Evolutionary conservation across 2,888 invertebrate species (phyloP).

Genomic region (Drosophila picticornis): DNA sequence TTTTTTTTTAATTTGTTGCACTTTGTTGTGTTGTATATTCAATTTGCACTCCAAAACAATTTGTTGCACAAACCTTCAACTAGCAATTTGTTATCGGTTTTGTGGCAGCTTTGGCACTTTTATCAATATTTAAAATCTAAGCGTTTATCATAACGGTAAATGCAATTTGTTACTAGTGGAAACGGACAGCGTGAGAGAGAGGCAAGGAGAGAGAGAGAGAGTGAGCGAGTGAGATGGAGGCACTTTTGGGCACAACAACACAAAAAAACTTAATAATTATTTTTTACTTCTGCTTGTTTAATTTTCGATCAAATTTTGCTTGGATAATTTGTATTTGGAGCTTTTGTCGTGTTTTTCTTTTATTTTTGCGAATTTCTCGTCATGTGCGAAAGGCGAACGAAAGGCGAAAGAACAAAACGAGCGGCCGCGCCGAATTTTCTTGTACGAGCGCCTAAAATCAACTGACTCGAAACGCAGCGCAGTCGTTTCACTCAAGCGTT

Average conservation of each 20-base stretch:
- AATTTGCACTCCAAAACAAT: neutral
- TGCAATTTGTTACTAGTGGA: conserved; percentile 42
- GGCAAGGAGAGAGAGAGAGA: neutral
- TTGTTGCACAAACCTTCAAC: conserved; percentile 1
- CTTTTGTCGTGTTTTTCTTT: conserved; percentile 1
- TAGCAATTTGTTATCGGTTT: conserved; percentile 32
- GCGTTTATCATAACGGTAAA: conserved; percentile 44
- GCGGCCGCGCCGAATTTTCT: conserved; percentile 58
- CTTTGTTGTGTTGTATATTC: neutral
- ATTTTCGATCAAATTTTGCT: conserved; percentile 8
- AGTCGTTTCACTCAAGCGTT: conserved; percentile 57
- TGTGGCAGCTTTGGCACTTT: conserved; percentile 47
- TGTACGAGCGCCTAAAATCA: conserved; percentile 56
- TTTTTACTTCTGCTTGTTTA: neutral
- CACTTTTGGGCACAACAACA: conserved; percentile 40
- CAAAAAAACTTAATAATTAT: conserved; percentile 4
- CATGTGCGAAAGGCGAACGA: conserved; percentile 40
- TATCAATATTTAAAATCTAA: conserved; percentile 32
- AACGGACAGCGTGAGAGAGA: neutral
- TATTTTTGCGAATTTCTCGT: conserved; percentile 39
- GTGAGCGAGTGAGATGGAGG: conserved; percentile 12
- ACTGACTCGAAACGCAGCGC: conserved; percentile 54
- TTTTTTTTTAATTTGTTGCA: conserved; percentile 5
- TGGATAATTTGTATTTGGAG: conserved; percentile 4
- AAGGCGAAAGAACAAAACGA: conserved; percentile 45